Conservation (phyloP, 2,888 invertebrate genomes). For the Baronia brevicornis region DNA sequence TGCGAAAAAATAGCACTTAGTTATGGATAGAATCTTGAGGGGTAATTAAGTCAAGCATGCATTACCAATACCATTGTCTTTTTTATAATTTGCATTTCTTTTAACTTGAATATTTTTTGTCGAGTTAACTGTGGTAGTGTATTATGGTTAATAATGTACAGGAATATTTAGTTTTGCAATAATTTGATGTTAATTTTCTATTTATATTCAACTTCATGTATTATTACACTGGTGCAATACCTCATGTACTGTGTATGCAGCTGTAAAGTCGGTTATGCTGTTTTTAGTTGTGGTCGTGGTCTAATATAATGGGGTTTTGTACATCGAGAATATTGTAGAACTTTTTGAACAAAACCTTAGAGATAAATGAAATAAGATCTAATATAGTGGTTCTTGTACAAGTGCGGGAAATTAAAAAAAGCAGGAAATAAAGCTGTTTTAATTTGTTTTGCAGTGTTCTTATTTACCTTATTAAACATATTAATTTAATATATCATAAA, state of each 20-base stretch:
- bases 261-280: slow-evolving; percentile 23
- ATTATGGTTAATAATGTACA: slow-evolving; percentile 21
- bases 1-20: slow-evolving; percentile 41
- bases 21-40: slow-evolving; percentile 37
- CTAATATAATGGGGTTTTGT: slow-evolving; percentile 8
- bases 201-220: slow-evolving; percentile 25
- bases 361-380: slow-evolving; percentile 23
- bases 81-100: slow-evolving; percentile 6
- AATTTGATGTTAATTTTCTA: slow-evolving; percentile 26
- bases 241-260: slow-evolving; percentile 29
- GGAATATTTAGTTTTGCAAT: slow-evolving; percentile 14
- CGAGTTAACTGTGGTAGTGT: slow-evolving; percentile 30
- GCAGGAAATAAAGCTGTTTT: slow-evolving; percentile 72
- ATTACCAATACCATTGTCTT: slow-evolving; percentile 15
- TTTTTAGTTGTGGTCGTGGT: slow-evolving; percentile 7
- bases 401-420: slow-evolving; percentile 56
- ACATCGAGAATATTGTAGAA: too few species aligned
- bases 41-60: slow-evolving; percentile 5
- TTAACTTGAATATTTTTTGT: slow-evolving; percentile 25
- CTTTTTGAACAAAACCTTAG: slow-evolving; percentile 18
- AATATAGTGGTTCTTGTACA: slow-evolving; percentile 52
- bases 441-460: slow-evolving; percentile 60
- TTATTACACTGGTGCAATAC: slow-evolving; percentile 32
- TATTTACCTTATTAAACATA: slow-evolving; percentile 23
- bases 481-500: too few species aligned